Percentiles rank a stretch among this genome's conserved stretches.
phyloP scores from a whole-genome alignment of 1,140 invertebrate species.

The Bombus balteatus region DNA sequence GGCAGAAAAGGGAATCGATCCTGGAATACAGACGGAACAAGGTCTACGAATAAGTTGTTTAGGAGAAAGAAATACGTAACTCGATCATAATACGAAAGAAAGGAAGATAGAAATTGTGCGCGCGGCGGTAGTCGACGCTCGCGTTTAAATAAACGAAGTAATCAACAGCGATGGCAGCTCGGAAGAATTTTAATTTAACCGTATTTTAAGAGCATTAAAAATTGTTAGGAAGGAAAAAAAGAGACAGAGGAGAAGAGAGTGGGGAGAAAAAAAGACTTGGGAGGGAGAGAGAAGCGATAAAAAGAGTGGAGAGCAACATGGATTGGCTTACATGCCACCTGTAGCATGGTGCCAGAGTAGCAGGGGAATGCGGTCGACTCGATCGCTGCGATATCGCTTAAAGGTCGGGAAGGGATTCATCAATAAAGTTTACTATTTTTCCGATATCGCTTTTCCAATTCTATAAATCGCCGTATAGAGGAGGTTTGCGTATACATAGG shows the following conservation, averaged over 20 bases:
- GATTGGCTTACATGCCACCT: constrained; percentile 70
- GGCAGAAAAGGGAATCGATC: no score
- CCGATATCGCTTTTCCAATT: constrained; percentile 71
- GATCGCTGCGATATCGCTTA: constrained; percentile 67
- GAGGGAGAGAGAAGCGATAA: background rate
- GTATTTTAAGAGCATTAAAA: background rate
- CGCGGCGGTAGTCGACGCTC: no score
- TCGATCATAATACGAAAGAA: background rate
- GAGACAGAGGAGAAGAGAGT: background rate
- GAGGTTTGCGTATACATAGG: constrained; percentile 41
- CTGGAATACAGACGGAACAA: no score
- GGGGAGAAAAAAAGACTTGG: background rate
- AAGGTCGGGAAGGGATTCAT: constrained; percentile 71
- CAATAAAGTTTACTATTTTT: constrained; percentile 72
- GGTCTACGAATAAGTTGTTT: background rate
- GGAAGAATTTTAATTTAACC: constrained; percentile 1
- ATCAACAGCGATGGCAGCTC: background rate
- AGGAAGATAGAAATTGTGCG: background rate
- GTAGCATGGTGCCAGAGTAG: constrained; percentile 54
- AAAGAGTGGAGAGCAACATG: constrained; percentile 47
- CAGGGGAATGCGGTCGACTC: constrained; percentile 64
- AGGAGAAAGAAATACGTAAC: background rate
- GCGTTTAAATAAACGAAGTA: background rate
- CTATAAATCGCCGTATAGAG: constrained; percentile 66
- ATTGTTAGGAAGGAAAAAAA: background rate